A percentile compares a stretch with the other conserved stretches of the same genome.
These are phyloP conservation scores for Semnornis frantzii DNA, from an alignment of 2,113 vertebrate genomes.

Conservation along the genomic window DNA sequence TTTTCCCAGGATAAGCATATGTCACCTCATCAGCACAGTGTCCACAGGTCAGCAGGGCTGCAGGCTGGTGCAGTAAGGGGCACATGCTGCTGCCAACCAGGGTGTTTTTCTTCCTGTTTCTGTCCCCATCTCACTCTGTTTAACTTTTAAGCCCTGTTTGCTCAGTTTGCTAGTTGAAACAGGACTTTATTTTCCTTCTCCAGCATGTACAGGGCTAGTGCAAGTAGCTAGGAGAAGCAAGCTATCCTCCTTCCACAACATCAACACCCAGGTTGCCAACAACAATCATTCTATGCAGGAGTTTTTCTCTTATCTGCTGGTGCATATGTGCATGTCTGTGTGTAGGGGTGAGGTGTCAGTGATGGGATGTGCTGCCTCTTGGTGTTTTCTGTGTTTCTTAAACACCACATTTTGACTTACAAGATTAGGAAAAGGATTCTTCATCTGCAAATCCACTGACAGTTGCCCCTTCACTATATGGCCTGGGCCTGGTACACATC, in stretches of 20 bases:
- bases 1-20: background rate
- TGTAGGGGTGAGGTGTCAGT: background rate
- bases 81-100: background rate
- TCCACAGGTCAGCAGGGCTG: background rate
- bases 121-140: background rate
- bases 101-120: background rate
- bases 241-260: constrained; percentile 15
- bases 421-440: background rate
- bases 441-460: background rate
- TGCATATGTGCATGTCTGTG: background rate
- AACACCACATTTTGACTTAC: background rate
- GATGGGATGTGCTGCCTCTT: background rate
- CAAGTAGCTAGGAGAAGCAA: background rate
- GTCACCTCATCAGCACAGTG: fast-evolving
- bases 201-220: background rate
- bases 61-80: fast-evolving
- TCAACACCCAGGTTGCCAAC: constrained; percentile 43
- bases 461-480: background rate
- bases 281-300: background rate
- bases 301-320: constrained; percentile 22
- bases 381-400: background rate
- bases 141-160: constrained; percentile 30
- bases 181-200: constrained; percentile 52
- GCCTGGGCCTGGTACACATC: background rate
- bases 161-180: constrained; percentile 52